Base-by-base conservation (phyloP, 2,797 vertebrate species). In the Poecilia gillii region DNA sequence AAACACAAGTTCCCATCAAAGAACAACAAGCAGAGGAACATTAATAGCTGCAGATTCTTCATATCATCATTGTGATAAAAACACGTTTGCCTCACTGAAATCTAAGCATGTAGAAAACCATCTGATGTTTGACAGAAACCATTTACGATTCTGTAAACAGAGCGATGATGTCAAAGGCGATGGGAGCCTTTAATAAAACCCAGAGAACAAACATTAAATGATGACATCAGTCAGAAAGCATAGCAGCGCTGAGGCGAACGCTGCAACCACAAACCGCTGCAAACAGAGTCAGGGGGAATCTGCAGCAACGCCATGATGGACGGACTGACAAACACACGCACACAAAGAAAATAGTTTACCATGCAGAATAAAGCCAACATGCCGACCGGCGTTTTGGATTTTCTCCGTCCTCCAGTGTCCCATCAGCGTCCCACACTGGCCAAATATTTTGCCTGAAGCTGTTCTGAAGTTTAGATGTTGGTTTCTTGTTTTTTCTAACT, bases 391-490 rank as follows among this genome's bases (percentile, higher is more conserved):
- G 4, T 73, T 81, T 31, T 36, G 84, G 82, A 85, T 86, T 80
- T 75, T 75, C 79, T 73, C 46, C 72, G 77, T 79, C 85, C 90
- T 81, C 90, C 0, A 2, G 89, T 14, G 90, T 83, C 82, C 79
- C 88, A 45, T 89, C 84, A 84, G 13, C 72, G 7, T 81, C 85
- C 79, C 82, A 36, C 85, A 36, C 85, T 80, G 57, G 85, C 78
- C 51, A 80, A 92, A 89, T 85, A 90, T 90, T 91, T 85, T 8
- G 76, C 75, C 80, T 86, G 75, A 79, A 72, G 79, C 86, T 75
- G 46, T 75, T 85, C 80, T 72, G 82, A 79, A 81, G 64, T 83
- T 62, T 3, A 46, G 68, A 80, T 73, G 82, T 84, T 72, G 14
- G 57, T 51, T 43, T 57, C 81, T 74, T 81, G 81, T 72, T 89